Base-by-base conservation (phyloP, 2,797 vertebrate species). In the Morelia viridis region DNA sequence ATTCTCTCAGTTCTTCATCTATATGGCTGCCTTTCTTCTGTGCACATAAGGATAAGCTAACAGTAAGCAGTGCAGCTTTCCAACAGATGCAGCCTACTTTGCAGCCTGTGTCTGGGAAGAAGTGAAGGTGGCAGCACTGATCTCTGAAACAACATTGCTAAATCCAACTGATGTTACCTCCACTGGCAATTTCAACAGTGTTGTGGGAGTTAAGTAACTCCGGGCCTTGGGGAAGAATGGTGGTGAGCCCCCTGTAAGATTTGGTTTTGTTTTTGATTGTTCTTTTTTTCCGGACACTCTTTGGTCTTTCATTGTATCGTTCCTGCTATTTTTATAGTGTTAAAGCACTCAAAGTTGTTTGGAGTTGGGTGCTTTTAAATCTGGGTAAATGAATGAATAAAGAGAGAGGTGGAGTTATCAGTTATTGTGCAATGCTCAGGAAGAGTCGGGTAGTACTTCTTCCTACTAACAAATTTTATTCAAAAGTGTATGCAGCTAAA, bases 371-470 rank as follows among this genome's bases (percentile, higher is more conserved):
- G n/a, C 31, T 68, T 31, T 68, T 17, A 71, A 71, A 71, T 17
- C n/a, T 31, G 5, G 31, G 12, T n/a, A 17, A 26, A 64, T 10
- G 28, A 68, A 31, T 68, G 5, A 53, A 53, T 53, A 53, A 53
- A 53, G 50, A 53, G n/a, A 68, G 65, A 17, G 65, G 4, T 31
- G 7, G n/a, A 15, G n/a, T 17, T 31, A 68, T 31, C 31, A 31
- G 13, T 17, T 6, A 1, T 68, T 31, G n/a, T 15, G 15, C 65
- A 17, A 53, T 15, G n/a, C 13, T 13, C 1, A 31, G n/a, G 65
- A 6, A n/a, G n/a, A 31, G n/a, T 3, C 2, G 1, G 65, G 13
- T 31, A 0, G n/a, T 68, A 17, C 15, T 2, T 13, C 12, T n/a
- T 68, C n/a, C 28, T 15, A 53, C 50, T 53, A 15, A 31, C 65